A percentile compares a stretch with the other conserved stretches of the same genome.
Conservation (phyloP, 2,797 vertebrate species). For the Bradypodion pumilum region DNA sequence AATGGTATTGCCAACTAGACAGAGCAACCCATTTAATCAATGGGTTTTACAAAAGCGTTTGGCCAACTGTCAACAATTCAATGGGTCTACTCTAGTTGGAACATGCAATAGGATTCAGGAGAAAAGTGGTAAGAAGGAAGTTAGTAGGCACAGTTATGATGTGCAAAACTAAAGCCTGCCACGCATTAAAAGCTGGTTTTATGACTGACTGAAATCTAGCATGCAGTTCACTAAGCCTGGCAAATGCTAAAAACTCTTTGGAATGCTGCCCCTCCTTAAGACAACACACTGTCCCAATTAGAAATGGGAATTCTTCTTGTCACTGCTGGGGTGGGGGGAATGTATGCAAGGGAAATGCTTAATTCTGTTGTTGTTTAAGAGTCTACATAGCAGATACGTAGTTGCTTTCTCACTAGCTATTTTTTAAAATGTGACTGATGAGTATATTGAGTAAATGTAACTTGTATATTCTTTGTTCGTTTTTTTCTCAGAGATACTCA, state of each 20-base stretch:
- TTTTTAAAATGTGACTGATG: conserved; percentile 1
- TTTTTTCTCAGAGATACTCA: not conserved
- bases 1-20: no score
- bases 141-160: not conserved
- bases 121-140: not conserved
- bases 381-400: not conserved
- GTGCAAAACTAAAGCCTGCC: not conserved
- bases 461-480: conserved; percentile 1
- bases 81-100: no score
- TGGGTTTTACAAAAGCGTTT: no score
- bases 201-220: not conserved
- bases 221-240: not conserved
- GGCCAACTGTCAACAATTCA: no score
- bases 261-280: not conserved
- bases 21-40: no score
- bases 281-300: not conserved
- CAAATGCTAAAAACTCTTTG: not conserved
- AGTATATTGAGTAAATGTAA: no score
- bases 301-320: not conserved
- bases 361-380: conserved; percentile 23
- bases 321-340: not conserved
- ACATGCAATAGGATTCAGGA: no score
- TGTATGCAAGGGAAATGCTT: not conserved
- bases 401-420: conserved; percentile 2
- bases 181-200: not conserved